Evolutionary conservation across 2,888 invertebrate genomes (phyloP), one percentile per base, ranked within the genome.

Genomic region (Subacronicta megacephala): DNA sequence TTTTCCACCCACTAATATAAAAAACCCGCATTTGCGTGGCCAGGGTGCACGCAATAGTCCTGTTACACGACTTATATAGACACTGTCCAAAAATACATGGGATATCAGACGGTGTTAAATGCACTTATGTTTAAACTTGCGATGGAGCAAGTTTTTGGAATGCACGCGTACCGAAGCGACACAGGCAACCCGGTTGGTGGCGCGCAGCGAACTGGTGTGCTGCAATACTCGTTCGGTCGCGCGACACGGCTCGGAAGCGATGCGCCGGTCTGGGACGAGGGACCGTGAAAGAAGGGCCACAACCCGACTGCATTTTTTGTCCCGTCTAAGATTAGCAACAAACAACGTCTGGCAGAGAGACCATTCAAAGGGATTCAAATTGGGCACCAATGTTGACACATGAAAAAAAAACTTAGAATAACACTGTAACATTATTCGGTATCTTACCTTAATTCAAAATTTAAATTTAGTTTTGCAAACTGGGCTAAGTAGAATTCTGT

Each of bases 291-390:
- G 85, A 88, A 89, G 90, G 88, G 89, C 85, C 85, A 83, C 84
- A 87, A 82, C 84, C 88, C 87, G 85, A 84, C 83, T 78, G 78
- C 77, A 82, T 90, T 92, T 92, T 92, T 92, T 91, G 86, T 89
- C 86, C 87, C 82, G 78, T 87, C 87, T 85, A 88, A 89, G 89
- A 89, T 91, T 90, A 90, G 90, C 89, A 85, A 86, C 86, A 87
- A 87, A 86, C 80, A 81, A 75, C 80, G 88, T 84, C 85, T 85
- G 86, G 82, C 66, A 76, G 81, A 76, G 81, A 72, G 78, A 83
- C 84, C 80, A 84, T 81, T 83, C 80, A 85, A 84, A 78, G 63
- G 72, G 72, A 66, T 72, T 72, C 57, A 13, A 59, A 68, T 75
- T 71, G 59, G 62, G 52, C 63, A 38, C 52, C 60, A 58, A 38